A percentile compares a stretch with the other conserved stretches of the same genome.
Conservation (phyloP, 2,888 invertebrate species). For the Sinelater perroti region DNA sequence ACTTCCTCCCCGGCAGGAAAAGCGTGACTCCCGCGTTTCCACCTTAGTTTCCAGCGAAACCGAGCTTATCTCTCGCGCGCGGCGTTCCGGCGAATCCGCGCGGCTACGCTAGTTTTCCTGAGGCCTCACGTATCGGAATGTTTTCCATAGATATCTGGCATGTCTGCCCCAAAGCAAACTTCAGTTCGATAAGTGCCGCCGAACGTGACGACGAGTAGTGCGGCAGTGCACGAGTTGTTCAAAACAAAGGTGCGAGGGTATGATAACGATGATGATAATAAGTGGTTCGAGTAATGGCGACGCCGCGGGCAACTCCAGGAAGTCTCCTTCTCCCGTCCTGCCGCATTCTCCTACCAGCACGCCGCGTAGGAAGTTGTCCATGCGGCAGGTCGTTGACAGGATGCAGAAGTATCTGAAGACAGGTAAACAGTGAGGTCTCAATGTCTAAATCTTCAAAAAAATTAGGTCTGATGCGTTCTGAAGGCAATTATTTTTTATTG, state of each 20-base stretch:
- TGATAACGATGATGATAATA: constrained; percentile 28
- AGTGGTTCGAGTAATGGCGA: constrained; percentile 18
- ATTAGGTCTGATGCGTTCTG: no score
- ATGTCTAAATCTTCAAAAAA: no score
- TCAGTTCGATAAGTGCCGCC: no score
- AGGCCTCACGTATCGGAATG: constrained; percentile 5
- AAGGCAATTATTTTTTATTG: no score
- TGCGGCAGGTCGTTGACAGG: constrained; percentile 51
- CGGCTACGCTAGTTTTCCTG: constrained; percentile 5
- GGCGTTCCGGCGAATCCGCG: constrained; percentile 14
- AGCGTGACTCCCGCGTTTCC: constrained; percentile 35
- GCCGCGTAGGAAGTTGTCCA: constrained; percentile 49
- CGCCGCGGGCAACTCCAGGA: constrained; percentile 12
- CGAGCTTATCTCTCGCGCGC: constrained; percentile 16
- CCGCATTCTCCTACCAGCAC: constrained; percentile 51
- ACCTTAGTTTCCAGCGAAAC: constrained; percentile 20
- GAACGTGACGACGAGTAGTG: no score
- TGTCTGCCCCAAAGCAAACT: no score
- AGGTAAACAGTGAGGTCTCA: no score
- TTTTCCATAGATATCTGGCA: neutral
- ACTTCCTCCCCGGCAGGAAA: constrained; percentile 33
- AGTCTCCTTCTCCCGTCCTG: constrained; percentile 12
- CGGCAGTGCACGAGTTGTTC: no score
- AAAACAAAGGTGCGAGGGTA: no score
- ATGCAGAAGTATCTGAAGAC: constrained; percentile 53